These are phyloP conservation scores for Ptychoptera albimana DNA, from an alignment of 2,888 invertebrate genomes.

Conservation along the genomic window DNA sequence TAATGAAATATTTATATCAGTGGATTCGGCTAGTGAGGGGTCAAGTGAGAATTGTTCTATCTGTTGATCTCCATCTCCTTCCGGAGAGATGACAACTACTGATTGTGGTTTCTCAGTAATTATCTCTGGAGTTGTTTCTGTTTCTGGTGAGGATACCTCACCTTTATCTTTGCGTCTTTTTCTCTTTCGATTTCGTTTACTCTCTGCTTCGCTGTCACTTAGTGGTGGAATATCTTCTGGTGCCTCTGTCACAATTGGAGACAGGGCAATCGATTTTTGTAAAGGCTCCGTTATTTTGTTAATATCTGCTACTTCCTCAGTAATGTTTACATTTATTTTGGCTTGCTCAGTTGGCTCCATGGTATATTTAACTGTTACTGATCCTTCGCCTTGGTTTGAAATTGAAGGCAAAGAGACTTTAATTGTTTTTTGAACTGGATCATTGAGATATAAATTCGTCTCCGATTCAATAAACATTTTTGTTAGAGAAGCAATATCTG, in stretches of 20 bases:
- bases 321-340: slow-evolving; percentile 25
- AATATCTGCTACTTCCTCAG: slow-evolving; percentile 14
- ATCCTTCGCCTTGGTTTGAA: slow-evolving; percentile 22
- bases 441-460: slow-evolving; percentile 10
- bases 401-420: slow-evolving; percentile 28
- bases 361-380: slow-evolving; percentile 18
- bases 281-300: not conserved
- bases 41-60: too few relatives aligned
- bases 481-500: slow-evolving; percentile 17
- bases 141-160: slow-evolving; percentile 18
- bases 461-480: slow-evolving; percentile 26
- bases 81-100: slow-evolving; percentile 6
- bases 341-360: slow-evolving; percentile 13
- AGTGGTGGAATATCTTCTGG: slow-evolving; percentile 20
- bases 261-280: not conserved
- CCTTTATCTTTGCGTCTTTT: slow-evolving; percentile 41
- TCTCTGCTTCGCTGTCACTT: slow-evolving; percentile 32
- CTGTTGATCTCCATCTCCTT: too few relatives aligned
- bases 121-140: slow-evolving; percentile 18
- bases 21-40: too few relatives aligned
- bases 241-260: slow-evolving; percentile 2
- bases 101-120: slow-evolving; percentile 11
- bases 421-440: slow-evolving; percentile 17
- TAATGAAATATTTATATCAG: slow-evolving; percentile 5
- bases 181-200: slow-evolving; percentile 43